Base-by-base conservation (phyloP, 2,888 invertebrate genomes). In the Eupeodes latifasciatus region DNA sequence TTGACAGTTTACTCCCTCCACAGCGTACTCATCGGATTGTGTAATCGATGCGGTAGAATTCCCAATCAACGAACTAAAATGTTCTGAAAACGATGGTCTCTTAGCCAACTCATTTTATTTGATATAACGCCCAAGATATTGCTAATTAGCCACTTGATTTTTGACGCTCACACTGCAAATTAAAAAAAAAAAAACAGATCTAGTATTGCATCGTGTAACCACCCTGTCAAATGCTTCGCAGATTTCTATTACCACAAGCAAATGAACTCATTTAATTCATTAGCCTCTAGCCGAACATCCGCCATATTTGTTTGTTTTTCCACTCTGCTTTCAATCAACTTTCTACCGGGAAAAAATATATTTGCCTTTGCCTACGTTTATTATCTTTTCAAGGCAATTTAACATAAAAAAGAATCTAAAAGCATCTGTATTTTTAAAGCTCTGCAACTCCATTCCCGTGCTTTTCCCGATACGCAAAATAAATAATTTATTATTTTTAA, bases 301-400 rank as follows among this genome's bases (percentile, higher is more conserved):
- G 59, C 85, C 85, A 79, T 82, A 71, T 79, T 71, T 82, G 74
- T 86, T 86, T 85, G 81, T 85, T 59, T 86, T 81, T 78, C 74
- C 62, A n/a, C 44, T 74, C 55, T 44, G 40, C 19, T 57, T 81
- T 85, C 57, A 34, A 16, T 40, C 44, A 51, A 53, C 59, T 85
- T 86, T 86, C 82, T 74, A 75, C 85, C 82, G 85, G 85, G 85
- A 82, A 86, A 85, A 82, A 81, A 59, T n/a, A 2, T 14, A 59
- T 36, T 59, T 59, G 53, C 34, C 12, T 49, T 82, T 82, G 82
- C 19, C 75, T 69, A 79, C 82, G 82, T 82, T 86, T 75, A 77
- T 14, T 59, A 36, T 14, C 34, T 59, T 57, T 10, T 16, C 19
- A 5, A 34, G 64, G 44, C 10, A 69, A 74, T 19, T 81, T 74